A percentile compares a stretch with the other conserved stretches of the same genome.
These are phyloP conservation scores for Bufo bufo DNA, from an alignment of 2,113 vertebrate species.

Conservation along the genomic window DNA sequence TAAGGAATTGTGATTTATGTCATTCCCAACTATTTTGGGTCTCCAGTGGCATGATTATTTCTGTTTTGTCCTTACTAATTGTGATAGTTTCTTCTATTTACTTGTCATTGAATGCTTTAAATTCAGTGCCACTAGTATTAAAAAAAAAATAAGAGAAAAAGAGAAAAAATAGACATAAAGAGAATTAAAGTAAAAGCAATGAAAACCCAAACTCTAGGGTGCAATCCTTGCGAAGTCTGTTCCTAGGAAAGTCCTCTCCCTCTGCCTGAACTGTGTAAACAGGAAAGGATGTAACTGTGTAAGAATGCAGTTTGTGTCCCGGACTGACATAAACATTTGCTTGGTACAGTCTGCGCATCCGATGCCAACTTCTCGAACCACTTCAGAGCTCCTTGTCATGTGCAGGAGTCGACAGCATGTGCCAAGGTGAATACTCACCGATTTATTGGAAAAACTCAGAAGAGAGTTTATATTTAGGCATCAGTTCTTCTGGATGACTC, in stretches of 20 bases:
- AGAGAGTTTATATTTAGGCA: conserved; percentile 31
- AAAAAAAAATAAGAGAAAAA: neutral
- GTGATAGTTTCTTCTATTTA: too few species aligned
- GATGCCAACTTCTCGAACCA: conserved; percentile 33
- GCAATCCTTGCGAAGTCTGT: conserved; percentile 7
- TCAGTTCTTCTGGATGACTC: neutral
- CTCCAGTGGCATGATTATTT: neutral
- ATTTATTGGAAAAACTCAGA: conserved; percentile 11
- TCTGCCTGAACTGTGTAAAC: conserved; percentile 49
- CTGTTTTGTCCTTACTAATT: neutral
- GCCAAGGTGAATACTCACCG: neutral
- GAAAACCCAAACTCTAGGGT: neutral
- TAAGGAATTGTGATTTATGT: too few species aligned
- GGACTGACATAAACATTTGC: conserved; percentile 28
- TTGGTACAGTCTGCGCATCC: conserved; percentile 32
- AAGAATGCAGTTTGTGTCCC: conserved; percentile 49
- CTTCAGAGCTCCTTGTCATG: neutral
- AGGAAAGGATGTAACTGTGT: conserved; percentile 55
- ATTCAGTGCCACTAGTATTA: too few species aligned
- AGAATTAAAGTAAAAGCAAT: neutral
- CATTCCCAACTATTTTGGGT: neutral
- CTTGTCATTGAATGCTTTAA: too few species aligned
- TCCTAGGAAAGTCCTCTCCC: conserved; percentile 52
- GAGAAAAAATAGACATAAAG: neutral
- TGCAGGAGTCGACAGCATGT: neutral